Evolutionary conservation across 2,888 invertebrate genomes (phyloP), one percentile per base, ranked within the genome.

Genomic region (Eupithecia vulgata): DNA sequence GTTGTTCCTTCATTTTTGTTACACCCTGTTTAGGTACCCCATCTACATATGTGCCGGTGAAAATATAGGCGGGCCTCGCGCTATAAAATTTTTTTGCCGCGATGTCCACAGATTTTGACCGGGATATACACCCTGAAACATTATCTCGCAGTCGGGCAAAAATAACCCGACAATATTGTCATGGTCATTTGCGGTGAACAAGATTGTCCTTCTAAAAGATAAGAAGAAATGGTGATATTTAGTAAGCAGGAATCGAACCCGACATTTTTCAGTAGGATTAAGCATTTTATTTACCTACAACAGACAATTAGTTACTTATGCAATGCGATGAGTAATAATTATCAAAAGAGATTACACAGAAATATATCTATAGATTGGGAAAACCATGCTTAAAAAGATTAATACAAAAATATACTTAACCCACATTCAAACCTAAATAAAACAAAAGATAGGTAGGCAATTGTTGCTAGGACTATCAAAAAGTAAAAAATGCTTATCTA

Each of bases 191-290:
- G 42, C 15, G 42, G 42, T 15, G 15, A 42, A 42, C 42, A 15
- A 42, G 42, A 42, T 42, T 42, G 42, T 17, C 15, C 5, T 42
- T 17, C 8, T 8, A 10, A 37, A 15, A 17, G 42, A 42, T 15
- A 13, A 13, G 15, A 15, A 15, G 15, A 5, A 15, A 40, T 5
- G 17, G 48, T n/a, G 30, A 30, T 30, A 48, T 48, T 21, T 52
- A 30, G 25, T 3, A 12, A 8, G 61, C 25, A 7, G 52, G 70
- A 70, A 64, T 70, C 48, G 70, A 64, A 70, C 48, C 64, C 57
- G 34, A n/a, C 17, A 61, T 61, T 17, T 34, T 61, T 17, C 17
- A 34, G 30, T 30, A 25, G n/a, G 12, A 34, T 61, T 4, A 10
- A 30, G 17, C 61, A 10, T 21, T 1, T 17, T 48, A 17, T n/a